These are phyloP conservation scores for Acholoe squamosa DNA, from an alignment of 2,888 invertebrate genomes.

Conservation along the genomic window DNA sequence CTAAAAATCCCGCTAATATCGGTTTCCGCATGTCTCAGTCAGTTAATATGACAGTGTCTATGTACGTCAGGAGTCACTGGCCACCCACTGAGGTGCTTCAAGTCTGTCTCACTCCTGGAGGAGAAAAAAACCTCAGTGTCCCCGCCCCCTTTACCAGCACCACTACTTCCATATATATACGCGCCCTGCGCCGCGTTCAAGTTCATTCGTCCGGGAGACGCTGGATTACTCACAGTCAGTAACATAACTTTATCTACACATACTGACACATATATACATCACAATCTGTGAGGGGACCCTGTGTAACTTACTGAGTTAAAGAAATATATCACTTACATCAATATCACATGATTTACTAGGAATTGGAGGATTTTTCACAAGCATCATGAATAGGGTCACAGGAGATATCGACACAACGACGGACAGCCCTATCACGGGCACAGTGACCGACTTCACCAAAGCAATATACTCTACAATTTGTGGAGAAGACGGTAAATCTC, in stretches of 20 bases:
- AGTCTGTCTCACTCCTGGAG: too few species aligned
- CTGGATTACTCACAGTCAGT: background rate
- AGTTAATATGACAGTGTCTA: background rate
- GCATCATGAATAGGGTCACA: background rate
- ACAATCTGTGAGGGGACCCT: too few species aligned
- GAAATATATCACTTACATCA: too few species aligned
- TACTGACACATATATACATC: too few species aligned
- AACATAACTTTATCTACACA: too few species aligned
- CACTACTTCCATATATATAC: background rate
- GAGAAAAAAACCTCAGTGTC: too few species aligned
- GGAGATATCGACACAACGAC: background rate
- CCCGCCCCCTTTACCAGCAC: background rate
- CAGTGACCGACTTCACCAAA: background rate
- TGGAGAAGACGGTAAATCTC: background rate
- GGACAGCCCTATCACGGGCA: background rate
- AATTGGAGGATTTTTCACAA: background rate
- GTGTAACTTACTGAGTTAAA: too few species aligned
- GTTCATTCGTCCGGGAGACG: background rate
- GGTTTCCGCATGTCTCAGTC: background rate
- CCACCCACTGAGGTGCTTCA: too few species aligned
- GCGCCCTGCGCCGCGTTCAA: background rate
- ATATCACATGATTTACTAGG: too few species aligned
- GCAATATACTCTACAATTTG: background rate
- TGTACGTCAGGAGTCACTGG: background rate
- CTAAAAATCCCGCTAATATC: background rate